Conservation (phyloP, 2,888 invertebrate genomes). For the Cheilosia urbana region DNA sequence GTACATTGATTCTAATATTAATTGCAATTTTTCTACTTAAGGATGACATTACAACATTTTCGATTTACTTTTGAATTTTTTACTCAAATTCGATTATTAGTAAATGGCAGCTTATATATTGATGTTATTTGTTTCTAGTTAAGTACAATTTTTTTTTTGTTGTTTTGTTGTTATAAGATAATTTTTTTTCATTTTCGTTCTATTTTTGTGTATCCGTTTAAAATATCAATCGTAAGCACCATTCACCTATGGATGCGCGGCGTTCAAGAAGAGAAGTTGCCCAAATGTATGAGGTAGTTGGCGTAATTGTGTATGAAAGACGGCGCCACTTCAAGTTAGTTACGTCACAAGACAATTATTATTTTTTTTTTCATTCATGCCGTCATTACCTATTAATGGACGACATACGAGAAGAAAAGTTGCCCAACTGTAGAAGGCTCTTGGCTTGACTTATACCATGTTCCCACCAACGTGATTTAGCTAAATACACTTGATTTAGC, state of each 20-base stretch:
- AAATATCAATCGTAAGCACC: not conserved
- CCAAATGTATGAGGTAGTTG: too few species aligned
- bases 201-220: not conserved
- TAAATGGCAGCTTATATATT: slow-evolving; percentile 63
- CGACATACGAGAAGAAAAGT: too few species aligned
- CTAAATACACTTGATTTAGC: too few species aligned
- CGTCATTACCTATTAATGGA: too few species aligned
- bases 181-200: not conserved
- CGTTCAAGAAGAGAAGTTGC: too few species aligned
- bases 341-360: too few species aligned
- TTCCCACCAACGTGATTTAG: too few species aligned
- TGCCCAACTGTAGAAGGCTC: too few species aligned
- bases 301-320: too few species aligned
- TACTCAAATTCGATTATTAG: slow-evolving; percentile 30
- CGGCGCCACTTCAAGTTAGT: too few species aligned
- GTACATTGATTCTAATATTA: slow-evolving; percentile 3
- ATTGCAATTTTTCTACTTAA: not conserved
- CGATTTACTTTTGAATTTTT: not conserved
- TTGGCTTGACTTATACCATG: too few species aligned
- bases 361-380: too few species aligned
- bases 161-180: slow-evolving; percentile 7
- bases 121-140: slow-evolving; percentile 32
- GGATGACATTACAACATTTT: not conserved
- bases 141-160: slow-evolving; percentile 2
- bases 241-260: not conserved